Conservation (phyloP, 1,140 invertebrate species). For the Drosophila sproati region DNA sequence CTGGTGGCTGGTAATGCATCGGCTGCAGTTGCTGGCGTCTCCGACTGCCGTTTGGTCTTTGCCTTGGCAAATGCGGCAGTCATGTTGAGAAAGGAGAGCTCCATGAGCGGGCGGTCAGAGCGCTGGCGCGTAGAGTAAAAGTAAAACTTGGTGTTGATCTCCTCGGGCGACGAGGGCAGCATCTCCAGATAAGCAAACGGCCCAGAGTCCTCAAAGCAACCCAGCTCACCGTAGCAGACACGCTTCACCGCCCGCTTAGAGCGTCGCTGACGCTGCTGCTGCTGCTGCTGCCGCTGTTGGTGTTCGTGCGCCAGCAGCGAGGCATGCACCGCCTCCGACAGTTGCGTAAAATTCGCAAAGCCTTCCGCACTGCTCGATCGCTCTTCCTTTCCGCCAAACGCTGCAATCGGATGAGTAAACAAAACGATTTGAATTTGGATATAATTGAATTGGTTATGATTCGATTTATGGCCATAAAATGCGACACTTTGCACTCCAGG, state of each 20-base stretch:
- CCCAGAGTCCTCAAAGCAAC: constrained; percentile 96
- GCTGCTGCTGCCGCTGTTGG: constrained; percentile 42
- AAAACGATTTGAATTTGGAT: background rate
- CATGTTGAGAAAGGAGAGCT: constrained; percentile 89
- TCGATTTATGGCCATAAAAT: constrained; percentile 14
- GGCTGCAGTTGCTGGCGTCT: constrained; percentile 1
- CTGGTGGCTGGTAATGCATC: constrained; percentile 21
- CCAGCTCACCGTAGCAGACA: constrained; percentile 96
- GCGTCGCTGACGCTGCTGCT: constrained; percentile 36
- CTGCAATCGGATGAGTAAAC: constrained; percentile 28
- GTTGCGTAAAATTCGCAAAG: constrained; percentile 58
- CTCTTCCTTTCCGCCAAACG: constrained; percentile 47
- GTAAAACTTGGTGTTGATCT: constrained; percentile 92
- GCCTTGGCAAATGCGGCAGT: constrained; percentile 84
- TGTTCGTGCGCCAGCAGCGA: constrained; percentile 61
- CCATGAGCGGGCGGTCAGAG: constrained; percentile 88
- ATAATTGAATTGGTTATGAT: constrained; percentile 3
- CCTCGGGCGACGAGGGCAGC: constrained; percentile 93
- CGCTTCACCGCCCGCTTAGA: constrained; percentile 88
- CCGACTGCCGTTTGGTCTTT: constrained; percentile 57
- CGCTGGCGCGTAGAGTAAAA: constrained; percentile 88
- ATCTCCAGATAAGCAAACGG: constrained; percentile 96
- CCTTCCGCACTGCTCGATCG: constrained; percentile 1
- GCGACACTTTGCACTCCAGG: constrained; percentile 10
- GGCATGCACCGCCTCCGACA: constrained; percentile 66